Evolutionary conservation across 2,113 vertebrate genomes (phyloP), one percentile per base, ranked within the genome.

Genomic region (Takifugu bimaculatus): DNA sequence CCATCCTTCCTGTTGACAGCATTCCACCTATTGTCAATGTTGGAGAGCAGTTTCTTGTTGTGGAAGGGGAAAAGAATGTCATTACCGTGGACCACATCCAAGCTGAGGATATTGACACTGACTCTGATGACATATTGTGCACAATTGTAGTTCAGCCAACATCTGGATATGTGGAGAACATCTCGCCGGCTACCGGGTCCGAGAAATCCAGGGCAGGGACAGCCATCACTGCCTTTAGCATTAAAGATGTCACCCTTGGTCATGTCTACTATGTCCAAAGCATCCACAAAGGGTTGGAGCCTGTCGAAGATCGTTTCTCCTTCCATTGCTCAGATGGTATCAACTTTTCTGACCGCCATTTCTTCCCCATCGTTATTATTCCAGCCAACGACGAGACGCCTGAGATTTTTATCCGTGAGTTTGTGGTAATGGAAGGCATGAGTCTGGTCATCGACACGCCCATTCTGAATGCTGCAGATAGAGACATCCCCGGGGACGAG

Each of bases 401-500:
- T 2, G 94, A 96, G 67, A 90, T 98, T 39, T 98, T 93, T 50
- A 57, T 91, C 49, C 88, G 93, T 2, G 93, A 97, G 73, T 95
- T 98, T 88, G 86, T 98, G 45, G 95, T 98, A 49, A 94, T 96
- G 95, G 96, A 98, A 76, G 96, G 96, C 51, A 96, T 96, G 95
- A 98, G 93, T 74, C 74, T 98, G 59, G 91, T 97, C 15, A 90
- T 98, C 1, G 94, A 98, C 73, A 95, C 92, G 0, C 93, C 94
- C 15, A 92, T 97, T 64, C 88, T 98, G 57, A 94, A 92, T 0
- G 96, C 92, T 1, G 92, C 85, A 0, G 96, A 98, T 83, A 90
- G 82, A 0, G 96, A 98, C 51, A 51, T 98, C 32, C 96, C 96
- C 26, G 78, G 75, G 0, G 92, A 95, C 75, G 84, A 90, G 3